These are phyloP conservation scores for Prosopocoilus inquinatus DNA, from an alignment of 2,888 invertebrate genomes.

Conservation along the genomic window DNA sequence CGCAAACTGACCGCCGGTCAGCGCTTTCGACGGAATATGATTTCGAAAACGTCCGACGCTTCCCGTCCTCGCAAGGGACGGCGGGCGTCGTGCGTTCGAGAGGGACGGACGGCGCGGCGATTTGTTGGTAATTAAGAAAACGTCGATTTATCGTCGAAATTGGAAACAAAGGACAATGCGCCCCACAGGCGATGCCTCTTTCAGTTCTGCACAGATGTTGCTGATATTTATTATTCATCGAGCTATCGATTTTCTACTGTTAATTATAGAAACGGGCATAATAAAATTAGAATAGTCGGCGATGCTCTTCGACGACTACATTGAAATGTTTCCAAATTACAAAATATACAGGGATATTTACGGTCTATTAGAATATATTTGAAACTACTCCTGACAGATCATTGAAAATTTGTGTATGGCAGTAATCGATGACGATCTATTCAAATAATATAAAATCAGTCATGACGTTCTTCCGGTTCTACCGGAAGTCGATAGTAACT, in stretches of 20 bases:
- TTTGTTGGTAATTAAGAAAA: constrained; percentile 15
- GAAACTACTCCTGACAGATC: too few relatives aligned
- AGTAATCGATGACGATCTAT: too few relatives aligned
- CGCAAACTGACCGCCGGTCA: constrained; percentile 47
- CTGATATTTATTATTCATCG: constrained; percentile 35
- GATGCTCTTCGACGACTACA: too few relatives aligned
- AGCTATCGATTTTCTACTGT: constrained; percentile 6
- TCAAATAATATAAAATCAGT: too few relatives aligned
- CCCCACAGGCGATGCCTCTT: constrained; percentile 32
- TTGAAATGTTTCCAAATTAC: too few relatives aligned
- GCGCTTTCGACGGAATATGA: constrained; percentile 20
- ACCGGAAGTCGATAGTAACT: too few relatives aligned
- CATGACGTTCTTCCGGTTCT: too few relatives aligned
- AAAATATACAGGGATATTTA: too few relatives aligned
- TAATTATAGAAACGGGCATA: neutral
- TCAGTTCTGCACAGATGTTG: constrained; percentile 34
- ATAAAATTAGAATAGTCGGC: too few relatives aligned
- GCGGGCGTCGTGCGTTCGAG: neutral
- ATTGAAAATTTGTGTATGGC: too few relatives aligned
- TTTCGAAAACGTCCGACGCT: constrained; percentile 3
- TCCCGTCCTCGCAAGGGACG: neutral
- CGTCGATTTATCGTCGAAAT: constrained; percentile 6
- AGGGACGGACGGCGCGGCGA: constrained; percentile 2
- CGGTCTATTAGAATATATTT: too few relatives aligned
- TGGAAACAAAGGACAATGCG: constrained; percentile 33